phyloP scores from a whole-genome alignment of 2,113 vertebrate genomes.

The Paralichthys olivaceus region DNA sequence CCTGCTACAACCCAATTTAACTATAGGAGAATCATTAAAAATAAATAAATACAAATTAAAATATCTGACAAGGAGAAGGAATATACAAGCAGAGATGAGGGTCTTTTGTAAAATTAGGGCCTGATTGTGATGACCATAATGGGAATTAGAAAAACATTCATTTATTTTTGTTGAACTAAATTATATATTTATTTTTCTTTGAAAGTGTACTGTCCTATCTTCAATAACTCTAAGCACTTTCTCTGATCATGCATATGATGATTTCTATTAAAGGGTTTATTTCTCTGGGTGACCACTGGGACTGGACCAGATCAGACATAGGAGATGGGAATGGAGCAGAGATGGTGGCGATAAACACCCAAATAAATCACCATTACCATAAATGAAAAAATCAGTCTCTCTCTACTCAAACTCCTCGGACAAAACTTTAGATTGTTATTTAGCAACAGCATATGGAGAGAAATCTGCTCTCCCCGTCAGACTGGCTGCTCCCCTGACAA shows the following conservation, averaged over 20 bases:
- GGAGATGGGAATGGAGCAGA: neutral
- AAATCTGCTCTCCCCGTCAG: conserved; percentile 60
- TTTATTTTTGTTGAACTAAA: neutral
- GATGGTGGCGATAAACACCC: conserved; percentile 11
- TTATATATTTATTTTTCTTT: neutral
- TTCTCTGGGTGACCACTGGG: neutral
- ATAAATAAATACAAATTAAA: too few species aligned
- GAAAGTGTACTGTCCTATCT: neutral
- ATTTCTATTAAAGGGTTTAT: neutral
- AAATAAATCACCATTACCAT: neutral
- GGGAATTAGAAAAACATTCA: neutral
- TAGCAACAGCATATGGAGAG: conserved; percentile 61
- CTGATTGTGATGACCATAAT: neutral
- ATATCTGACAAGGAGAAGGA: too few species aligned
- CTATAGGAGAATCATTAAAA: too few species aligned
- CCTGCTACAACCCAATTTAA: too few species aligned
- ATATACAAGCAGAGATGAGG: neutral
- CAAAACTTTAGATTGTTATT: conserved; percentile 60
- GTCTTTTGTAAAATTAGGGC: neutral
- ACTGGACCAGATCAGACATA: conserved; percentile 19
- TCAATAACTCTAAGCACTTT: conserved; percentile 17
- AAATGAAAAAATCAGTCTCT: neutral
- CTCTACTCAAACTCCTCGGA: conserved; percentile 31
- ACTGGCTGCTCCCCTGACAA: conserved; percentile 58
- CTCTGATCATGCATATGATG: conserved; percentile 13